Percentiles rank a stretch among this genome's conserved stretches.
Conservation (phyloP, 2,888 invertebrate genomes). For the Cetonia aurata region DNA sequence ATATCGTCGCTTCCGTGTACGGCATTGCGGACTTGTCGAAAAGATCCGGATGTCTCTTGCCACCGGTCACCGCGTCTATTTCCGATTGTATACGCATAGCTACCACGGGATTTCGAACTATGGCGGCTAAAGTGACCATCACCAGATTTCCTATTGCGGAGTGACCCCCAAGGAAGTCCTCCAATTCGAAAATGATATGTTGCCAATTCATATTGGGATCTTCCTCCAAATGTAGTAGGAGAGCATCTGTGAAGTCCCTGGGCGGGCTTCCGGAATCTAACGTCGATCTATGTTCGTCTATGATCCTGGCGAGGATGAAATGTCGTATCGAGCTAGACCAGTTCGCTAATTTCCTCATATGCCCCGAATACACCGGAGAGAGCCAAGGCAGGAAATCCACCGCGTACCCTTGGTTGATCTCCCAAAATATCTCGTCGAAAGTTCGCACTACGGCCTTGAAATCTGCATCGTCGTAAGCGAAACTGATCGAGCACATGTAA, state of each 20-base stretch:
- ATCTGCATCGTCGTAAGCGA: conserved; percentile 76
- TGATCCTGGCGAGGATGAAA: conserved; percentile 80
- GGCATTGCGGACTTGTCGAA: conserved; percentile 78
- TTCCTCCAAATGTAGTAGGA: conserved; percentile 77
- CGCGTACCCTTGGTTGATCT: conserved; percentile 90
- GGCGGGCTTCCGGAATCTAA: conserved; percentile 75
- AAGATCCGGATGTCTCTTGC: conserved; percentile 72
- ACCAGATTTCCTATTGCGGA: conserved; percentile 89
- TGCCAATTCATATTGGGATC: conserved; percentile 79
- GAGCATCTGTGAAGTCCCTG: conserved; percentile 84
- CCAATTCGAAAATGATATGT: conserved; percentile 84
- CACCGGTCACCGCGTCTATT: conserved; percentile 73
- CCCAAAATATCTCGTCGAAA: conserved; percentile 92
- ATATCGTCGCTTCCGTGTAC: conserved; percentile 84
- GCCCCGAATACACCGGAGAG: conserved; percentile 77
- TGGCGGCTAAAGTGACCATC: conserved; percentile 80
- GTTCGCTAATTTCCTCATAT: conserved; percentile 75
- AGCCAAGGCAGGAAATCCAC: conserved; percentile 90
- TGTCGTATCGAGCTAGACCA: conserved; percentile 80
- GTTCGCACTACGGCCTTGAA: conserved; percentile 69
- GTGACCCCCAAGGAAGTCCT: conserved; percentile 91
- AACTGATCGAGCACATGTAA: conserved; percentile 88
- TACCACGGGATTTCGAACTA: conserved; percentile 76
- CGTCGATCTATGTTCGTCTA: conserved; percentile 71
- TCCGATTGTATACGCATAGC: conserved; percentile 77